These are phyloP conservation scores for Tympanoctomys barrerae DNA, from an alignment of 2,797 vertebrate species.

Conservation along the genomic window DNA sequence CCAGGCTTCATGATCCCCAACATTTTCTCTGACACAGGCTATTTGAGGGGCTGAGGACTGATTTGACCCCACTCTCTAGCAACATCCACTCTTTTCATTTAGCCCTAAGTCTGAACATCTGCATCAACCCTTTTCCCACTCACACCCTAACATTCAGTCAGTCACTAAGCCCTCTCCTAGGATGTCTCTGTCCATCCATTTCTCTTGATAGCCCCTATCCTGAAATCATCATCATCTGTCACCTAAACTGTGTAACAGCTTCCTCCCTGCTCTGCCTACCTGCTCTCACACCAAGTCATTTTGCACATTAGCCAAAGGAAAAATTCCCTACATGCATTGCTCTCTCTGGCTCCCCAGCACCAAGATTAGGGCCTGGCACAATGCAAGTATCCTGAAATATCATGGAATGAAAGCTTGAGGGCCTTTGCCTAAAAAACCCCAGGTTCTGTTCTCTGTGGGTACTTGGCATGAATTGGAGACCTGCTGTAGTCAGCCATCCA, in stretches of 20 bases:
- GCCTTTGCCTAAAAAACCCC: neutral
- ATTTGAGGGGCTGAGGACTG: neutral
- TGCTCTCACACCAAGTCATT: neutral
- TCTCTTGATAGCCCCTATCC: neutral
- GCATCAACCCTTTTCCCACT: neutral
- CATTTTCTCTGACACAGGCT: neutral
- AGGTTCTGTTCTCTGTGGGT: conserved; percentile 27
- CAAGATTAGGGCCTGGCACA: neutral
- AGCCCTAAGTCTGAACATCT: neutral
- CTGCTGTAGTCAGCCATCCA: neutral
- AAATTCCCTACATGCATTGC: neutral
- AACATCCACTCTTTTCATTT: neutral
- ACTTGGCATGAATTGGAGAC: neutral
- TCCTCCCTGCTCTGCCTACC: neutral
- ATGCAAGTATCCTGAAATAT: neutral
- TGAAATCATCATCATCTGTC: neutral
- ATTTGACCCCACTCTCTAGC: neutral
- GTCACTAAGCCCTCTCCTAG: neutral
- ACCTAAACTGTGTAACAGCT: neutral
- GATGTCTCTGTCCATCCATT: neutral
- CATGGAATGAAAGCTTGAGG: conserved; percentile 8
- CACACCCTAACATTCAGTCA: neutral
- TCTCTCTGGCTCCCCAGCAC: neutral
- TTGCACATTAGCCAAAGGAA: conserved; percentile 3
- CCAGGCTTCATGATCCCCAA: neutral